Evolutionary conservation across 1,140 invertebrate genomes (phyloP).

Genomic region (Cotesia glomerata): DNA sequence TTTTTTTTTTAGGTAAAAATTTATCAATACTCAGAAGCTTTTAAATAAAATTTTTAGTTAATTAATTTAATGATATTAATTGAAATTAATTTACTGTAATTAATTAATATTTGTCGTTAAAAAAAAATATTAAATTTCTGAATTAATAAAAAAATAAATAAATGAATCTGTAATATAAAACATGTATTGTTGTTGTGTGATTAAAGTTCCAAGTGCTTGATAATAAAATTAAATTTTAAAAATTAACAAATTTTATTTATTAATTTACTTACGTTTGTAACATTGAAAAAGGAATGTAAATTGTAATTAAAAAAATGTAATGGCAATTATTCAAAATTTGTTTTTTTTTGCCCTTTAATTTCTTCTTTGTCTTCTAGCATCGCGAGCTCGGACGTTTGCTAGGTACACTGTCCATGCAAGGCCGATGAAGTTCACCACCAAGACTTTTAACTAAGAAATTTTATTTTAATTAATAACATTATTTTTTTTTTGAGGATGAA

Average conservation of each 20-base stretch:
- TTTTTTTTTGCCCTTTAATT: background rate
- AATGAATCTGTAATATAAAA: conserved; percentile 60
- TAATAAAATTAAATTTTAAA: conserved; percentile 16
- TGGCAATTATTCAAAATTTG: conserved; percentile 1
- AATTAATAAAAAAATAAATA: conserved; percentile 45
- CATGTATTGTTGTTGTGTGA: conserved; percentile 64
- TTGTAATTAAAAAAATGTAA: conserved; percentile 16
- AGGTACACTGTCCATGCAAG: conserved; percentile 76
- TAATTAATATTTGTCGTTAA: no score
- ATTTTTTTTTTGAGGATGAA: conserved; percentile 11
- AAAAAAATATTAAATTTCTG: conserved; percentile 43
- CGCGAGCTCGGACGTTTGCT: conserved; percentile 63
- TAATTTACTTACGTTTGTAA: background rate
- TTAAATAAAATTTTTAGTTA: no score
- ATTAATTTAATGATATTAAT: no score
- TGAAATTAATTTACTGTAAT: background rate
- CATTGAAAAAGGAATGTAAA: background rate
- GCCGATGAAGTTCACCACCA: conserved; percentile 71
- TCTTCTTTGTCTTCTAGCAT: conserved; percentile 25
- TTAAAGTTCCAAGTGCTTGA: conserved; percentile 56
- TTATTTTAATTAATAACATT: conserved; percentile 32
- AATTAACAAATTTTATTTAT: conserved; percentile 9
- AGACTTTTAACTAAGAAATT: conserved; percentile 69
- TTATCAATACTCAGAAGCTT: no score
- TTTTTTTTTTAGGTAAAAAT: background rate